These are phyloP conservation scores for Anguilla megastoma DNA, from an alignment of 2,797 vertebrate species.

Conservation along the genomic window DNA sequence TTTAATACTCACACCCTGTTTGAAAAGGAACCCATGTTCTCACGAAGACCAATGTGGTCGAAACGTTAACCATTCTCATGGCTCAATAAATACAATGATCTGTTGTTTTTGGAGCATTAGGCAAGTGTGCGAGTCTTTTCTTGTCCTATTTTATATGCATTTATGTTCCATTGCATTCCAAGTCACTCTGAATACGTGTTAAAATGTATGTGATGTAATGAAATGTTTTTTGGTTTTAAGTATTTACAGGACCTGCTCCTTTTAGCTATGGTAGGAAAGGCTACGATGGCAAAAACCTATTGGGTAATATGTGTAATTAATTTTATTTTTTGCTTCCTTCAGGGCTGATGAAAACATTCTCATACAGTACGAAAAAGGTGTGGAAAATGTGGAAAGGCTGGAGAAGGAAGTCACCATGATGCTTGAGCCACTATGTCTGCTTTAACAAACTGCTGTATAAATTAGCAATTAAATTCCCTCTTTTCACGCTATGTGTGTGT, in stretches of 20 bases:
- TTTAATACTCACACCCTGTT: too few relatives aligned
- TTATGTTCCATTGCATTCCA: neutral
- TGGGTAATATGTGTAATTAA: neutral
- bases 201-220: neutral
- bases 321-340: conserved; percentile 19
- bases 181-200: neutral
- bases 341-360: conserved; percentile 85
- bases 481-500: neutral
- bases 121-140: too few relatives aligned
- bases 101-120: too few relatives aligned
- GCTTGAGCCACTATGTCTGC: neutral
- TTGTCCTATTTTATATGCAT: neutral
- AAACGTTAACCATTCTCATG: too few relatives aligned
- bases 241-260: neutral
- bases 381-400: conserved; percentile 91
- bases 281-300: neutral
- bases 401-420: conserved; percentile 72
- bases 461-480: conserved; percentile 17
- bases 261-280: neutral
- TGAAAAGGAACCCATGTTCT: too few relatives aligned
- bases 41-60: too few relatives aligned
- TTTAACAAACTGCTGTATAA: conserved; percentile 8
- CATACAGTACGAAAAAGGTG: conserved; percentile 87
- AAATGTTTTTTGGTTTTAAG: neutral
- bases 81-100: too few relatives aligned